Conservation (phyloP, 2,888 invertebrate species). For the Torymus texanus region DNA sequence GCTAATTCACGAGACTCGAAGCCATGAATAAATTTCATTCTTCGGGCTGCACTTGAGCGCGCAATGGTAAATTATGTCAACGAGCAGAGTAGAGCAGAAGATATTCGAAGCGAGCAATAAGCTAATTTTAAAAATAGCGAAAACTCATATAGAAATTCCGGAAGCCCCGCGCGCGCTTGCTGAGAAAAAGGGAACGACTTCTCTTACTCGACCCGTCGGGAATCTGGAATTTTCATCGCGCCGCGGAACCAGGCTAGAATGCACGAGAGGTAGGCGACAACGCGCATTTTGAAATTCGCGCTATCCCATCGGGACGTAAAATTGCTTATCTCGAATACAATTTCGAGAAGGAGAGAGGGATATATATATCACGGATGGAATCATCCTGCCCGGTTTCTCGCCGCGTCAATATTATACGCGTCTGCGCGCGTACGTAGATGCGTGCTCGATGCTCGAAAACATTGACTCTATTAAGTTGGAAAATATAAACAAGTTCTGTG, state of each 20-base stretch:
- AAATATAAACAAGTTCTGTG: too few relatives aligned
- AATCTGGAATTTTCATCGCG: conserved; percentile 45
- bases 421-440: too few relatives aligned
- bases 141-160: conserved; percentile 26
- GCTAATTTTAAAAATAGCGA: not conserved
- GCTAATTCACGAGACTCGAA: too few relatives aligned
- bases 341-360: conserved; percentile 8
- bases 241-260: conserved; percentile 23
- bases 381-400: too few relatives aligned
- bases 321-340: not conserved
- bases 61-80: too few relatives aligned
- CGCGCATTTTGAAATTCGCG: conserved; percentile 20
- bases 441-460: too few relatives aligned
- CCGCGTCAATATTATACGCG: too few relatives aligned
- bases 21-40: too few relatives aligned
- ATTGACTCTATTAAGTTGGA: too few relatives aligned
- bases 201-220: conserved; percentile 13
- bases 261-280: not conserved
- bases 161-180: not conserved
- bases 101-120: not conserved
- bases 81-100: too few relatives aligned
- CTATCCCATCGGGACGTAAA: not conserved
- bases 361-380: too few relatives aligned
- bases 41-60: too few relatives aligned
- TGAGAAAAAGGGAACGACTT: conserved; percentile 5